Conservation (phyloP, 2,797 vertebrate species). For the Typhlichthys subterraneus region DNA sequence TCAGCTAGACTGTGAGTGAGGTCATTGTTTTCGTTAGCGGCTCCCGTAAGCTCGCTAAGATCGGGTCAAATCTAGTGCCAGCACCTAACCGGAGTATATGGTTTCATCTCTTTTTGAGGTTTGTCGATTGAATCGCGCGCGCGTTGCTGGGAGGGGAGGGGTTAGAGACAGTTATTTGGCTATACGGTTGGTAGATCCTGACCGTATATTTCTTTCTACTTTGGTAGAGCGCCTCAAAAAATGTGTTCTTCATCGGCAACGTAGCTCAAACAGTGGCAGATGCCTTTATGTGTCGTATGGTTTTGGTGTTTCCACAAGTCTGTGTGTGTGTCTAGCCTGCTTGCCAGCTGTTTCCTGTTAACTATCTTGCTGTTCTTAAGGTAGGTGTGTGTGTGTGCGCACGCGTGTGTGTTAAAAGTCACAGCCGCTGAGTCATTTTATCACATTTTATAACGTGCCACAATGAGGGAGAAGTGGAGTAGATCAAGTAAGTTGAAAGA, state of each 20-base stretch:
- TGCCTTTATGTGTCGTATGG: constrained; percentile 58
- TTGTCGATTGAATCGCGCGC: not conserved
- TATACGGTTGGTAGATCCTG: constrained; percentile 15
- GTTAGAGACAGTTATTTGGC: constrained; percentile 2
- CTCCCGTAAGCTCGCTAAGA: constrained; percentile 30
- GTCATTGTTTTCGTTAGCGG: constrained; percentile 34
- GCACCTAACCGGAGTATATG: not conserved
- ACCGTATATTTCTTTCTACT: constrained; percentile 22
- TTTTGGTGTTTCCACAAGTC: constrained; percentile 56
- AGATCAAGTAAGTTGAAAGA: constrained; percentile 4
- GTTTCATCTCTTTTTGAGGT: not conserved
- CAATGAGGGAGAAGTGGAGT: constrained; percentile 24
- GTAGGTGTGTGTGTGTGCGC: constrained; percentile 27
- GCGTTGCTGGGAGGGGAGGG: not conserved
- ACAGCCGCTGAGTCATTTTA: constrained; percentile 68
- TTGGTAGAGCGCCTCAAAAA: constrained; percentile 33
- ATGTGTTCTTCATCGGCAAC: constrained; percentile 52
- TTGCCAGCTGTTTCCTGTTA: constrained; percentile 81
- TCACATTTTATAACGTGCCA: constrained; percentile 56
- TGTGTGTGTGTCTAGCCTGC: constrained; percentile 60
- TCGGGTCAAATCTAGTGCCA: constrained; percentile 28
- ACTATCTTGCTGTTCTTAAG: constrained; percentile 67
- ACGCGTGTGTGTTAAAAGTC: constrained; percentile 43
- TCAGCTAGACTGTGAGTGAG: constrained; percentile 17
- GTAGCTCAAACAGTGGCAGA: constrained; percentile 65